Evolutionary conservation across 2,888 invertebrate species (phyloP), one percentile per base, ranked within the genome.

Genomic region (Glyphotaelius pellucidus): DNA sequence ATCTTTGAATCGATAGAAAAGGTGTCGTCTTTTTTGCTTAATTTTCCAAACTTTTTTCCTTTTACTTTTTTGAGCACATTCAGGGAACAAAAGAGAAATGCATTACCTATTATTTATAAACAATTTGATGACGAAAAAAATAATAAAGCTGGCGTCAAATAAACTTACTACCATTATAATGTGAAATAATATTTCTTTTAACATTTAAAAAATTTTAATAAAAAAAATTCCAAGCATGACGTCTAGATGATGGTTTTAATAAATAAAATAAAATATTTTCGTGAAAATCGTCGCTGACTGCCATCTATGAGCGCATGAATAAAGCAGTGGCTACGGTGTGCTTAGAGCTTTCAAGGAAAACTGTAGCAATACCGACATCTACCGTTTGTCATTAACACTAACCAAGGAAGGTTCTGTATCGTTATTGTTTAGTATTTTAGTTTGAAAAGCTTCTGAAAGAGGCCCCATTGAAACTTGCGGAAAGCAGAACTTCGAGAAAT

Each of bases 1-100:
- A 81, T 81, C 81, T 81, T 31, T 81, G 81, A 32, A 81, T 81
- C 15, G 81, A 81, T 81, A 32, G 15, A 31, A 81, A 31, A 32
- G 31, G 4, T 7, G 7, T 19, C 19, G 25, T 25, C 9, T n/a
- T 7, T n/a, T 67, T 67, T 19, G 19, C 19, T 19, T 19, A 52
- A 19, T 67, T 25, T 67, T 2, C 67, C 7, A 25, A 67, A 67
- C 19, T 7, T 67, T 25, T 67, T 67, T 19, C 1, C 11, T 12
- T 42, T 67, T 25, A 67, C 19, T 19, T 25, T 67, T 9, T 25
- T 14, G 32, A 81, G 14, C 15, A 32, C 31, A 81, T 4, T 14
- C 12, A 32, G 81, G 81, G 30, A 32, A 15, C 12, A 30, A 30
- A 80, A n/a, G n/a, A 79, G 19, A 79, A 79, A 79, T 5, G n/a